Base-by-base conservation (phyloP, 2,888 invertebrate species). In the Microchrysa polita region DNA sequence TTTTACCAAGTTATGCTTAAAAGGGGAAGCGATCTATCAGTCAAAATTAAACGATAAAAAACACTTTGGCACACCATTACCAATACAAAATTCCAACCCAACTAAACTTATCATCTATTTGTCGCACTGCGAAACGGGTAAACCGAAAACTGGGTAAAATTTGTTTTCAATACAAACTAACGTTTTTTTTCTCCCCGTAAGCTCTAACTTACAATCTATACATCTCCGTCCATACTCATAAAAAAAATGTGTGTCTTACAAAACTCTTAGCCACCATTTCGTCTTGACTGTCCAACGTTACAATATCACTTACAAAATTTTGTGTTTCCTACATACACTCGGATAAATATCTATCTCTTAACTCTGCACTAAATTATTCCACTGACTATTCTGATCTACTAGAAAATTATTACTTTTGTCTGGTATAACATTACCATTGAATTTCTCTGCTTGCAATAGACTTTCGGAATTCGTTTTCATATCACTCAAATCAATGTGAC, bases 371-470 rank as follows among this genome's bases (percentile, higher is more conserved):
- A 61, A 53, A 53, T 53, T 61, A 73, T 73, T 63, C 27, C 27
- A 48, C 18, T 55, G 52, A 27, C 20, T 59, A 16, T 72, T 40
- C 5, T 72, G n/a, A 55, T 67, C 57, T 53, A 61, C 52, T n/a
- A 34, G 7, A n/a, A 63, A 59, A 18, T 59, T 52, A 34, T 72
- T 72, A 34, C 72, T 34, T 9, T 48, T 48, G 14, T 61, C 61
- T 2, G 55, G 53, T 16, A 53, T 40, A 20, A 27, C 40, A 61
- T 73, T 73, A 18, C 72, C 72, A 52, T 73, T 73, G 5, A 52
- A 23, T 73, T 61, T 73, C 40, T 73, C 72, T 48, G 72, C 42
- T 22, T 73, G 52, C 34, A 73, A 73, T 1, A 73, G 53, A 60
- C 57, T 12, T 60, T 76, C 69, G 2, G 75, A 57, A 40, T 69